These are phyloP conservation scores for Sinotaia quadrata DNA, from an alignment of 2,888 invertebrate species.

Conservation along the genomic window DNA sequence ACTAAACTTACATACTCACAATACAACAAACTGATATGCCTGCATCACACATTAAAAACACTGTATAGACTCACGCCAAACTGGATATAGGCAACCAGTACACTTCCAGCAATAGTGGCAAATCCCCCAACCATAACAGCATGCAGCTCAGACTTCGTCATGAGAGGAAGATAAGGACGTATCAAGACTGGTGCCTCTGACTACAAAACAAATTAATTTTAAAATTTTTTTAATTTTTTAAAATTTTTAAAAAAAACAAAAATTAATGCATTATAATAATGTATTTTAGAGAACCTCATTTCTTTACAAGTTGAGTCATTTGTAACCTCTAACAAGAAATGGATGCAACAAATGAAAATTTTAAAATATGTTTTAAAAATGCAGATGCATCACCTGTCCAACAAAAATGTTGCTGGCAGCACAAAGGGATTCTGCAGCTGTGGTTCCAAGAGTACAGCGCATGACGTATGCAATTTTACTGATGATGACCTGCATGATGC, in stretches of 20 bases:
- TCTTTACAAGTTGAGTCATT: no score
- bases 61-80: slow-evolving; percentile 80
- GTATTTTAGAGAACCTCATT: no score
- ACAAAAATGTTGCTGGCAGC: slow-evolving; percentile 94
- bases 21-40: background rate
- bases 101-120: slow-evolving; percentile 92
- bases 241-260: no score
- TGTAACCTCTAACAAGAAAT: no score
- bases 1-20: no score
- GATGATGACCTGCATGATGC: slow-evolving; percentile 89
- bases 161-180: slow-evolving; percentile 85
- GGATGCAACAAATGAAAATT: no score
- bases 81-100: slow-evolving; percentile 91
- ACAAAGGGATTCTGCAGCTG: slow-evolving; percentile 94
- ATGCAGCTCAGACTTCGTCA: slow-evolving; percentile 94
- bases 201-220: slow-evolving; percentile 73
- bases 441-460: slow-evolving; percentile 82
- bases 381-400: slow-evolving; percentile 90
- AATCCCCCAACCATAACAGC: slow-evolving; percentile 95
- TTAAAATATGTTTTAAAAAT: no score
- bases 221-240: background rate
- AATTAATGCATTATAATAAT: no score
- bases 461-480: slow-evolving; percentile 85
- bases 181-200: slow-evolving; percentile 92
- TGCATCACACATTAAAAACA: background rate